phyloP scores from a whole-genome alignment of 2,888 invertebrate species.

The Nysson spinosus region DNA sequence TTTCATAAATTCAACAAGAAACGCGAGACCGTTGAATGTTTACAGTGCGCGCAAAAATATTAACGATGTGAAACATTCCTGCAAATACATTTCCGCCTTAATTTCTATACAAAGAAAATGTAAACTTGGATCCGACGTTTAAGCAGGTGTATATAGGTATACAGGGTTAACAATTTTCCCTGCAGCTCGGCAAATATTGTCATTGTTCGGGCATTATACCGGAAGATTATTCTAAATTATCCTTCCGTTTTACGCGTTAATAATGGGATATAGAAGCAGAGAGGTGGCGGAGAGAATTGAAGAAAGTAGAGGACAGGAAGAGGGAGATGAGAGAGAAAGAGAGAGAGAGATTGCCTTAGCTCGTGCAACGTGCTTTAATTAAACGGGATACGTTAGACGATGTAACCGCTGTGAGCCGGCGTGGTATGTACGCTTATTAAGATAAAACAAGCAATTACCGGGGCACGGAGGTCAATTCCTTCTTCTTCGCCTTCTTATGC shows the following conservation, averaged over 20 bases:
- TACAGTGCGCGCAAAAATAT: too few species aligned
- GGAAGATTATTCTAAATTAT: conserved; percentile 41
- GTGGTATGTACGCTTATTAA: conserved; percentile 61
- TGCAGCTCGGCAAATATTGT: conserved; percentile 18
- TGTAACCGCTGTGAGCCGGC: conserved; percentile 58
- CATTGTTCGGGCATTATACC: conserved; percentile 15
- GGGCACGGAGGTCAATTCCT: conserved; percentile 50
- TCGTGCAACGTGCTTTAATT: conserved; percentile 58
- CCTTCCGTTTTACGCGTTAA: conserved; percentile 37
- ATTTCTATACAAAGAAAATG: too few species aligned
- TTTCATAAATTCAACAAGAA: too few species aligned
- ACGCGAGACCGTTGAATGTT: too few species aligned
- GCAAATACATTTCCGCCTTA: too few species aligned
- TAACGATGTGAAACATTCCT: too few species aligned
- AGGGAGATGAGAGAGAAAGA: conserved; percentile 2
- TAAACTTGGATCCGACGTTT: too few species aligned
- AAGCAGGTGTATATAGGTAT: conserved; percentile 7
- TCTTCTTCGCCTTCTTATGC: conserved; percentile 12
- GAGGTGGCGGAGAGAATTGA: conserved; percentile 8
- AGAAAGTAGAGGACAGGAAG: not conserved
- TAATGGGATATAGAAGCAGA: conserved; percentile 18
- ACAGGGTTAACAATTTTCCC: not conserved
- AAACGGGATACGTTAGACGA: conserved; percentile 59
- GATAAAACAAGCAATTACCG: conserved; percentile 66
- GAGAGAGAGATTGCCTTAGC: conserved; percentile 31